These are phyloP conservation scores for Drosophila lini DNA, from an alignment of 1,140 invertebrate genomes.

Conservation along the genomic window DNA sequence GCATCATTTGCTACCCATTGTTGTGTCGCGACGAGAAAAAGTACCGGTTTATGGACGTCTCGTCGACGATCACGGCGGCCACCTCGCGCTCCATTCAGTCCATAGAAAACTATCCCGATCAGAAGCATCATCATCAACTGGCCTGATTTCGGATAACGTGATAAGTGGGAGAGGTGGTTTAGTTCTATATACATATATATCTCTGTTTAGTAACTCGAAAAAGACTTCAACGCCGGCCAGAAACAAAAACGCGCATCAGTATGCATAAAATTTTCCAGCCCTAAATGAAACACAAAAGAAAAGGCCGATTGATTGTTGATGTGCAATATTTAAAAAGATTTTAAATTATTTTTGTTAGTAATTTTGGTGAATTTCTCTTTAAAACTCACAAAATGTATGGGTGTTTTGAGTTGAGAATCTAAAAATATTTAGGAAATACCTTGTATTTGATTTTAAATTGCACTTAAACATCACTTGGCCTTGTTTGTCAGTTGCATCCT, in stretches of 20 bases:
- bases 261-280: slow-evolving; percentile 18
- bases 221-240: slow-evolving; percentile 41
- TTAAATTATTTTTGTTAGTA: too few species aligned
- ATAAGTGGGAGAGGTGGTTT: slow-evolving; percentile 1
- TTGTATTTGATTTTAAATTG: not conserved
- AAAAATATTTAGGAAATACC: not conserved
- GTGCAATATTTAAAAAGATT: slow-evolving; percentile 2
- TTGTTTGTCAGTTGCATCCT: slow-evolving; percentile 8
- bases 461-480: not conserved
- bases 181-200: slow-evolving; percentile 24
- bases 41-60: slow-evolving; percentile 87
- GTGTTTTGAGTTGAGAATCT: not conserved
- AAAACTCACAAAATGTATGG: not conserved
- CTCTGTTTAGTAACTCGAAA: slow-evolving; percentile 32
- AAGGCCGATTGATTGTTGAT: not conserved
- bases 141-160: slow-evolving; percentile 45
- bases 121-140: slow-evolving; percentile 73
- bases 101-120: slow-evolving; percentile 81
- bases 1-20: slow-evolving; percentile 87
- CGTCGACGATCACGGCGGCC: slow-evolving; percentile 84
- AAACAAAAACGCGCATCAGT: slow-evolving; percentile 12
- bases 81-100: slow-evolving; percentile 83
- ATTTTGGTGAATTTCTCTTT: not conserved
- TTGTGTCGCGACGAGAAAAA: slow-evolving; percentile 86
- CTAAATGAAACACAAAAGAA: slow-evolving; percentile 7